Evolutionary conservation across 1,140 invertebrate genomes (phyloP), one percentile per base, ranked within the genome.

Genomic region (Ips typographus): DNA sequence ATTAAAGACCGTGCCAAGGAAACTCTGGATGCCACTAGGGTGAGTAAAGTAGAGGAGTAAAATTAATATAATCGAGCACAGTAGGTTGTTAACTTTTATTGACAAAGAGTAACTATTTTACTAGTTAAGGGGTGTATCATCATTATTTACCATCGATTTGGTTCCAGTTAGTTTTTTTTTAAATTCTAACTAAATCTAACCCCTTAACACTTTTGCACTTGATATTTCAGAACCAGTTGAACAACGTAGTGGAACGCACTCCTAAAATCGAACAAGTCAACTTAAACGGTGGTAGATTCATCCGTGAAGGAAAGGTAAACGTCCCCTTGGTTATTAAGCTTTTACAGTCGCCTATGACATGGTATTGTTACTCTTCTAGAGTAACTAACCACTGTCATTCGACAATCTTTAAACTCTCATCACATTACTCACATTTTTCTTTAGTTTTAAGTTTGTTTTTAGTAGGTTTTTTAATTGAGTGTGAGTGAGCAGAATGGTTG

Each of bases 291-390:
- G 96, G 95, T 78, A 88, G 95, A 80, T 94, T 95, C 81, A 97
- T 99, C 77, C 87, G 95, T 72, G 96, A 99, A 85, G 96, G 96
- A 72, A 98, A 98, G 94, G 96, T 98, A 93, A 89, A 52, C 36
- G 42, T 42, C 38, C 8, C 40, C 2, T 3, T 8, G 47, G n/a
- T 64, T 39, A 44, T 61, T 38, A 43, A 61, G 6, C n/a, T 49
- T 38, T 61, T 40, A 42, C 40, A 22, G n/a, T 41, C 36, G 40
- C 4, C 53, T 60, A 47, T n/a, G 22, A 22, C 22, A 22, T 22
- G 22, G 22, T 22, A 22, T 22, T 22, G 22, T 22, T 22, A 22
- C 22, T 22, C 22, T 22, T 22, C 22, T 22, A 22, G 22, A 22
- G 22, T 22, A 22, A 22, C 22, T 22, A 22, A 22, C 22, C 22